Evolutionary conservation across 2,888 invertebrate species (phyloP), one percentile per base, ranked within the genome.

Genomic region (Anodontia alba): DNA sequence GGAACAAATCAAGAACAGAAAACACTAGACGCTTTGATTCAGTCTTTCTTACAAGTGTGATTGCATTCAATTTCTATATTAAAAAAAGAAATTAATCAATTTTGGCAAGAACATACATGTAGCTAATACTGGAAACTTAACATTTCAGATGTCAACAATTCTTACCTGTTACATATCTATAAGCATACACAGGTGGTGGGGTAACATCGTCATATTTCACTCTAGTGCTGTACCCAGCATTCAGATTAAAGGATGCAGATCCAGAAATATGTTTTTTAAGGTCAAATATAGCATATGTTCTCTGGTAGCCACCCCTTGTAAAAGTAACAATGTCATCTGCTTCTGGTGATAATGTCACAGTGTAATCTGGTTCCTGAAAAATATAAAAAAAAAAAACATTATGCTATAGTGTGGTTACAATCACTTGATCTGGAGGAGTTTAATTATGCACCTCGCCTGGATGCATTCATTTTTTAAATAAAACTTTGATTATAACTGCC

Each of bases 251-350:
- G 2, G 87, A 83, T 95, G 95, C 87, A 95, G 95, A 73, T 0
- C 90, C 81, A 23, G 95, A 92, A 66, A 95, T 91, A 67, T 88
- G 81, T 49, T 83, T 72, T 7, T 85, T 83, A 7, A 97, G 95
- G 90, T 97, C 96, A 93, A 97, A 98, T 17, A 97, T 96, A 2
- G 97, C 97, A 90, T 96, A 96, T 78, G 95, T 95, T 42, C 95
- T 96, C 42, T 96, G 95, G 89, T 96, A 96, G 0, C 97, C 97
- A 42, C 97, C 97, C 90, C 97, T 95, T 51, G 95, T 95, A 54
- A 91, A 73, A 43, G 42, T 76, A 20, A 84, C 42, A 1, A 81
- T 75, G 15, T 76, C 73, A 36, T 87, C 85, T 7, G 92, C 88
- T 26, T 86, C 78, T 8, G 92, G 92, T 1, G 82, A 73, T 68